These are phyloP conservation scores for Oreocharis arfaki DNA, from an alignment of 2,113 vertebrate genomes.

Conservation along the genomic window DNA sequence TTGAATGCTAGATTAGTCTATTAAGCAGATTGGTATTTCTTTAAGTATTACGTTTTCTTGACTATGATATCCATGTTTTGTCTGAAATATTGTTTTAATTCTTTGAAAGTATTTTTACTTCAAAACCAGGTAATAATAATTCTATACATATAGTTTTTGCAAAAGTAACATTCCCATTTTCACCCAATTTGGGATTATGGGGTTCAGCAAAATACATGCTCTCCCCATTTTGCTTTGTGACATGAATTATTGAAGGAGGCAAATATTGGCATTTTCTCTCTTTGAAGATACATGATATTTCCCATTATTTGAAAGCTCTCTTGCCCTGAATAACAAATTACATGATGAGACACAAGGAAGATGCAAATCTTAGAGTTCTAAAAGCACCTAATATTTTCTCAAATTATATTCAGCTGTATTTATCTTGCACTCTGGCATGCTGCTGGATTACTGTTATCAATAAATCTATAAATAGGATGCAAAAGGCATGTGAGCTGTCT, in stretches of 20 bases:
- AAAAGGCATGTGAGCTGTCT: background rate
- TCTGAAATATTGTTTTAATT: background rate
- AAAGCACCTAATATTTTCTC: conserved; percentile 44
- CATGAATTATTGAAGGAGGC: background rate
- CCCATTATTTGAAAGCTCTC: background rate
- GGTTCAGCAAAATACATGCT: background rate
- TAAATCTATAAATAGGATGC: conserved; percentile 23
- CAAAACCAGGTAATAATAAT: background rate
- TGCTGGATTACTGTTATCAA: background rate
- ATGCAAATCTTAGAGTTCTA: conserved; percentile 5
- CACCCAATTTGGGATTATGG: background rate
- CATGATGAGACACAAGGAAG: background rate
- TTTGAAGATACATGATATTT: background rate
- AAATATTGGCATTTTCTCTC: background rate
- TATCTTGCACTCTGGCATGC: background rate
- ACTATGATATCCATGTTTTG: background rate
- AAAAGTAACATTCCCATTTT: background rate
- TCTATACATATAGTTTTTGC: background rate
- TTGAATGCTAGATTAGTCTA: background rate
- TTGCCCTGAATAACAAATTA: conserved; percentile 5
- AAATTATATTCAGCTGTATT: background rate
- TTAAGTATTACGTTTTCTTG: background rate
- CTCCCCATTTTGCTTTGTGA: background rate
- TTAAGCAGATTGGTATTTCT: background rate
- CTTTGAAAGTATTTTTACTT: background rate